These are phyloP conservation scores for Falco concolor DNA, from an alignment of 2,797 vertebrate genomes.

Conservation along the genomic window DNA sequence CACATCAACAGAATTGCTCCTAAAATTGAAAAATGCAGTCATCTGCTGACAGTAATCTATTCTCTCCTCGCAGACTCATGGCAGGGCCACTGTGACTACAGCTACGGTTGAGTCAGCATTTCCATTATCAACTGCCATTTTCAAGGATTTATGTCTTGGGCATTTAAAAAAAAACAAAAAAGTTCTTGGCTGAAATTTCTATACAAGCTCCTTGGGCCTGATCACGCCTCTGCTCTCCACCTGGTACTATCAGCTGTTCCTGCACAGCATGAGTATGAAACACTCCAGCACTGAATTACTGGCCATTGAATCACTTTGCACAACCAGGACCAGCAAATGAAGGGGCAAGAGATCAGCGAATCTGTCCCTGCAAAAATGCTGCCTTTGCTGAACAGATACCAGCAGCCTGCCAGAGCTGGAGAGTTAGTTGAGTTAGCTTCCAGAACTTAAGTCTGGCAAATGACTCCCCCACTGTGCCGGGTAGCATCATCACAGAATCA, in stretches of 20 bases:
- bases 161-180: background rate
- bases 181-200: background rate
- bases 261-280: background rate
- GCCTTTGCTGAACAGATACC: background rate
- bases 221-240: background rate
- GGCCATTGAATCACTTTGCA: rapidly evolving
- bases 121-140: background rate
- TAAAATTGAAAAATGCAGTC: slow-evolving; percentile 7
- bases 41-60: background rate
- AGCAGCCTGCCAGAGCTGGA: background rate
- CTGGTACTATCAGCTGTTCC: background rate
- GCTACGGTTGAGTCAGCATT: background rate
- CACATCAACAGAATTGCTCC: background rate
- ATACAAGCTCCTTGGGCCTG: background rate
- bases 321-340: background rate
- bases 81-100: background rate
- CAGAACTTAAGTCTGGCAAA: background rate
- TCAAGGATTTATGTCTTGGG: background rate
- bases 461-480: background rate
- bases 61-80: background rate
- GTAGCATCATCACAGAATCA: background rate
- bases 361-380: background rate
- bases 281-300: background rate
- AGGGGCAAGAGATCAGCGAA: background rate
- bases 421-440: background rate